Conservation (phyloP, 2,888 invertebrate genomes). For the Lasioglossum zephyrum region DNA sequence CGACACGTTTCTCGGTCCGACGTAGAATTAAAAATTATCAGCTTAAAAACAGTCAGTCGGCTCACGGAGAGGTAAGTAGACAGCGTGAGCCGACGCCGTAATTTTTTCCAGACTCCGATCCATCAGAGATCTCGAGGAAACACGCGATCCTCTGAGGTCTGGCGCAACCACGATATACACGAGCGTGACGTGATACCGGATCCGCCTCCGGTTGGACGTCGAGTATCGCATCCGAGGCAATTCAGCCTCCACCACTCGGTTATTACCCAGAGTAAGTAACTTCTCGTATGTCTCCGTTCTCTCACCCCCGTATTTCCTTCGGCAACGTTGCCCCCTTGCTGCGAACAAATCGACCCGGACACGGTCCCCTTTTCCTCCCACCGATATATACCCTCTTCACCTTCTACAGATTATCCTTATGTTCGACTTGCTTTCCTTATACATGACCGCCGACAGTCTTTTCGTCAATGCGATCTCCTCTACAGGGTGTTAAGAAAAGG, state of each 20-base stretch:
- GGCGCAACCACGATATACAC: constrained; percentile 57
- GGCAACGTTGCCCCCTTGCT: constrained; percentile 11
- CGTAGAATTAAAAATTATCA: constrained; percentile 10
- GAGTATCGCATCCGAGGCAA: constrained; percentile 66
- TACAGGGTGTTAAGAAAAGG: too few relatives aligned
- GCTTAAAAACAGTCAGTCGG: constrained; percentile 17
- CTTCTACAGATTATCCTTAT: background rate
- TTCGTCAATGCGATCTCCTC: too few relatives aligned
- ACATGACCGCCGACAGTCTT: background rate
- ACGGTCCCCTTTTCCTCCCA: constrained; percentile 22
- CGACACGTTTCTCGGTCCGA: background rate
- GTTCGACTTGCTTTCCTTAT: background rate
- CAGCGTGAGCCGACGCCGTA: constrained; percentile 29
- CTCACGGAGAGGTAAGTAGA: constrained; percentile 21
- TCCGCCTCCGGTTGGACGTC: constrained; percentile 71
- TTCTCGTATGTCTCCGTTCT: constrained; percentile 64
- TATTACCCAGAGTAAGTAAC: constrained; percentile 67
- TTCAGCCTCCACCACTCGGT: constrained; percentile 68
- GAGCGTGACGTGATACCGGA: constrained; percentile 74
- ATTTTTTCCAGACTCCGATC: constrained; percentile 58
- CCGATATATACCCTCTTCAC: background rate
- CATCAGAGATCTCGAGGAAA: constrained; percentile 57
- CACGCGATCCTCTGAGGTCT: constrained; percentile 66
- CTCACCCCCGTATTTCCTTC: constrained; percentile 37
- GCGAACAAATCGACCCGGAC: constrained; percentile 21